Evolutionary conservation across 2,113 vertebrate genomes (phyloP).

Genomic region (Pogonocichla stellata): DNA sequence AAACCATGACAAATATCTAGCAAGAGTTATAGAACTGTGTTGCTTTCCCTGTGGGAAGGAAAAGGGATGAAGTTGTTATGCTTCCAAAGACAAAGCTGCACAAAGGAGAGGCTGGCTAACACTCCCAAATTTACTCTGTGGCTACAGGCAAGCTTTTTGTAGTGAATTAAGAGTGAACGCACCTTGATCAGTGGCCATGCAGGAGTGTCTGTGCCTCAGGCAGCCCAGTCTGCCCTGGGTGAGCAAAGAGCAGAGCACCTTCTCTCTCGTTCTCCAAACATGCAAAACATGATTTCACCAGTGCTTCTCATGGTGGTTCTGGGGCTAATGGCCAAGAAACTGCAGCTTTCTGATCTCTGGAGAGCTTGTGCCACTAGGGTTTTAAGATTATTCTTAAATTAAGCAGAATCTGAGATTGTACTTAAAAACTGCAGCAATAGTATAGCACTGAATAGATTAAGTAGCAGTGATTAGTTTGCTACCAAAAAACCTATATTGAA

Average conservation of each 20-base stretch:
- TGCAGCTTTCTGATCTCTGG: not conserved
- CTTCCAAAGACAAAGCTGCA: not conserved
- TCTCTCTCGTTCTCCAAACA: not conserved
- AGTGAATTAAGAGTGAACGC: not conserved
- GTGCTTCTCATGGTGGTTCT: not conserved
- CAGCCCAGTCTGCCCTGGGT: accelerated
- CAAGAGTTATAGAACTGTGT: not conserved
- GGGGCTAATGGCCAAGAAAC: not conserved
- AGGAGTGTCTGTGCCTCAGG: not conserved
- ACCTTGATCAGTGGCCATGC: not conserved
- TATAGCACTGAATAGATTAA: not conserved
- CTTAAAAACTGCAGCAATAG: not conserved
- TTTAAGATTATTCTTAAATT: not conserved
- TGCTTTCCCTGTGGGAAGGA: not conserved
- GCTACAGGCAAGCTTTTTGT: not conserved
- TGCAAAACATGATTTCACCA: not conserved
- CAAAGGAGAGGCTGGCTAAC: not conserved
- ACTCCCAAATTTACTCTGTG: not conserved
- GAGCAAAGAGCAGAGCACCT: not conserved
- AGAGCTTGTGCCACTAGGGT: not conserved
- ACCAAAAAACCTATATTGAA: not conserved
- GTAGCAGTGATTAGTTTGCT: not conserved
- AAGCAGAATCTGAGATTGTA: not conserved
- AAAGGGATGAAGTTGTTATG: not conserved
- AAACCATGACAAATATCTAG: not conserved